These are phyloP conservation scores for Salvelinus namaycush DNA, from an alignment of 2,113 vertebrate species.

Conservation along the genomic window DNA sequence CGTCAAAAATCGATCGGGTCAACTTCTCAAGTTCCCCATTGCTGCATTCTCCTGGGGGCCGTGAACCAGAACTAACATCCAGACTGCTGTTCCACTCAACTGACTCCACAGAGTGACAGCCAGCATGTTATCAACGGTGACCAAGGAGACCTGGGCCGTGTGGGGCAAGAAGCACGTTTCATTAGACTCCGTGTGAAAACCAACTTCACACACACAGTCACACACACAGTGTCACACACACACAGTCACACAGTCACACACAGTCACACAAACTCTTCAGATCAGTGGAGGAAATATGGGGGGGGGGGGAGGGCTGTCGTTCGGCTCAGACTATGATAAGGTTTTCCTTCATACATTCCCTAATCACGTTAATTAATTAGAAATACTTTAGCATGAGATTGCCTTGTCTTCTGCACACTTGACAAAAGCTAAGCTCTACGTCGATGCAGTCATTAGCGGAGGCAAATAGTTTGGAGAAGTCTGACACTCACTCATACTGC, in stretches of 20 bases:
- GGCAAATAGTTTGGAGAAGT: background rate
- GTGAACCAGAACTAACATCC: conserved; percentile 1
- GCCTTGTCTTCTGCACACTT: too few relatives aligned
- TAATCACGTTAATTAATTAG: conserved; percentile 26
- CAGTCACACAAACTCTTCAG: background rate
- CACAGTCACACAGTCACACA: background rate
- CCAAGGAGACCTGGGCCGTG: background rate
- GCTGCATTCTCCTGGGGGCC: background rate
- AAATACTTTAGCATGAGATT: background rate
- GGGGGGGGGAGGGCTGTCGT: too few relatives aligned
- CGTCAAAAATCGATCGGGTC: conserved; percentile 42
- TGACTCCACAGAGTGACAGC: conserved; percentile 17
- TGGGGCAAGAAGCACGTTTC: conserved; percentile 33
- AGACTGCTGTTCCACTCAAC: conserved; percentile 13
- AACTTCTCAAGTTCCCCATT: conserved; percentile 21
- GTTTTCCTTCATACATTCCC: background rate
- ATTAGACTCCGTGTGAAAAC: conserved; percentile 9
- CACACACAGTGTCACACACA: background rate
- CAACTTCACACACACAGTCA: conserved; percentile 6
- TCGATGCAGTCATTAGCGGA: background rate
- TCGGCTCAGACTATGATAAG: background rate
- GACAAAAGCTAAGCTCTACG: background rate
- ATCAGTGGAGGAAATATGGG: background rate
- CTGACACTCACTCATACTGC: background rate
- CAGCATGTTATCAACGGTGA: too few relatives aligned